Base-by-base conservation (phyloP, 2,888 invertebrate genomes). In the Lacanobia oleracea region DNA sequence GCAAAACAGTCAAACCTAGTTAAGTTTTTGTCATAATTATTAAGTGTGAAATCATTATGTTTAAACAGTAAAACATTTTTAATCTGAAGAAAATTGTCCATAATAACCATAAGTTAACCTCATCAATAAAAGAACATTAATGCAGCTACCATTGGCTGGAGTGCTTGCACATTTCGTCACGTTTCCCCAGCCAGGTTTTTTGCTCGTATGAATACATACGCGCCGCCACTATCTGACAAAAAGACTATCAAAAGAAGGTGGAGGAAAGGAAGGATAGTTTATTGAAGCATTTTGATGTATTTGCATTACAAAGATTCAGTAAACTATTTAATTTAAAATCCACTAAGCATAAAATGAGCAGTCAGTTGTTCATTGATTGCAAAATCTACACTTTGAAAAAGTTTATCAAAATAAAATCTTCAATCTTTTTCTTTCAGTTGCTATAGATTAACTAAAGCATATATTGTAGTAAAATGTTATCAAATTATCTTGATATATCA, bases 271-370 rank as follows among this genome's bases (percentile, higher is more conserved):
- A n/a, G n/a, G n/a, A 27, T 27, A 27, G 27, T 27, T 27, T 27
- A 27, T 3, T 27, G 27, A 27, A 1, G 27, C 27, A 27, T 27
- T 27, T 27, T 27, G 3, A 27, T 27, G 27, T 3, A 2, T 27
- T 27, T 27, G 27, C 27, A 14, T 45, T 53, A 10, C 5, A 27
- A 64, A 2, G 8, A 27, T 18, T 48, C 21, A 12, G 9, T 48
- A 12, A 54, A 70, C 21, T 45, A 23, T 1, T 40, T 71, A 33
- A 76, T 40, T 77, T 4, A 56, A 57, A 51, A 71, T 56, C 21
- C 5, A 56, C 7, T 33, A 12, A 18, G 23, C 6, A 0, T 45
- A 18, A 50, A 56, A 16, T 60, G 33, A 12, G 16, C 1, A 50
- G 21, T 43, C n/a, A 48, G n/a, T 27, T 53, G 16, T 21, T 53